Conservation (phyloP, 2,113 vertebrate species). For the Hemicordylus capensis region DNA sequence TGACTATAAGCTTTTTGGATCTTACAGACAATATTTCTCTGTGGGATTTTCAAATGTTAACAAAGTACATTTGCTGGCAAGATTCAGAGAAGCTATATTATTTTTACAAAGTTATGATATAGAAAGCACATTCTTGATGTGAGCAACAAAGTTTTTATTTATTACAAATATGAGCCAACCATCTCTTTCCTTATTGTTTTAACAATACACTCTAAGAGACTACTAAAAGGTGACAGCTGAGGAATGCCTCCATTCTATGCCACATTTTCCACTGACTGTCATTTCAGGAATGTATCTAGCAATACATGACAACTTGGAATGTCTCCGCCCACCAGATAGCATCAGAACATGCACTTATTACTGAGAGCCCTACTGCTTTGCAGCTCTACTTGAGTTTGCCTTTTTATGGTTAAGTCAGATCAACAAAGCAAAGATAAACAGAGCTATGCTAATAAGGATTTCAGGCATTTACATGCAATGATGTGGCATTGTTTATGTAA, state of each 20-base stretch:
- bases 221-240: slow-evolving; percentile 86
- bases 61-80: neutral
- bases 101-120: neutral
- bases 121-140: neutral
- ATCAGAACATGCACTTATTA: slow-evolving; percentile 56
- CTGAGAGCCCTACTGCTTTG: slow-evolving; percentile 25
- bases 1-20: neutral
- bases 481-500: slow-evolving; percentile 1
- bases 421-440: slow-evolving; percentile 44
- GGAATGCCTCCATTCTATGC: slow-evolving; percentile 83
- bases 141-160: slow-evolving; percentile 5
- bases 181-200: slow-evolving; percentile 26
- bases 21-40: neutral
- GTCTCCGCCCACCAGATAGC: slow-evolving; percentile 78
- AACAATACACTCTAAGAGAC: slow-evolving; percentile 46
- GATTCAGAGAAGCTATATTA: neutral
- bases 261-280: slow-evolving; percentile 84
- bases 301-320: slow-evolving; percentile 82
- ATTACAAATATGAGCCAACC: neutral
- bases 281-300: slow-evolving; percentile 84
- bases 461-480: slow-evolving; percentile 34
- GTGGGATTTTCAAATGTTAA: neutral
- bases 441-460: slow-evolving; percentile 40
- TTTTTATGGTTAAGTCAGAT: slow-evolving; percentile 50
- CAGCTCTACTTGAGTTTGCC: slow-evolving; percentile 50